These are phyloP conservation scores for Oophaga sylvatica DNA, from an alignment of 2,797 vertebrate species.

Conservation along the genomic window DNA sequence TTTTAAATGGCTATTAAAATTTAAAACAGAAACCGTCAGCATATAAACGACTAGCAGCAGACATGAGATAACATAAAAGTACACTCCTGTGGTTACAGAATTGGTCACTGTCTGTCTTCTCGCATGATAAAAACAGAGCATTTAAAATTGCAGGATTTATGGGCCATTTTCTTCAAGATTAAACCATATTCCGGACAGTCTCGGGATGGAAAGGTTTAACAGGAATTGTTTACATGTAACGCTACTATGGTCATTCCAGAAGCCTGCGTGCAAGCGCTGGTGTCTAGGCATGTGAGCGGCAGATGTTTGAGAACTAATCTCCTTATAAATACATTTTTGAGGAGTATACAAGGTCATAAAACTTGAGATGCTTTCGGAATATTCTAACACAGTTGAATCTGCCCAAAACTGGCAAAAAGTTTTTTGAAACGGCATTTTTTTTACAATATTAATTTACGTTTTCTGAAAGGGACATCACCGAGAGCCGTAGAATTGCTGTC, in stretches of 20 bases:
- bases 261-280: neutral
- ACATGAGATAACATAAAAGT: conserved; percentile 44
- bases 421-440: too few relatives aligned
- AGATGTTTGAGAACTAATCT: conserved; percentile 13
- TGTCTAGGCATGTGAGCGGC: conserved; percentile 12
- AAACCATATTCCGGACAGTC: neutral
- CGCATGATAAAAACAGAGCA: conserved; percentile 25
- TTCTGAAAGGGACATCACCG: too few relatives aligned
- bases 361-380: neutral
- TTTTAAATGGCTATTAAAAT: conserved; percentile 52
- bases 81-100: conserved; percentile 19
- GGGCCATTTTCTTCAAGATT: conserved; percentile 37
- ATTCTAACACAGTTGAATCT: neutral
- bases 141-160: conserved; percentile 27
- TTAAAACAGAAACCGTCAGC: conserved; percentile 37
- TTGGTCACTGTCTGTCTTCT: conserved; percentile 32
- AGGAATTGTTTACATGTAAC: conserved; percentile 12
- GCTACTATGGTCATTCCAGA: neutral
- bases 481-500: too few relatives aligned
- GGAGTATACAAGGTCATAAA: neutral
- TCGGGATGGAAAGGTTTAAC: conserved; percentile 14
- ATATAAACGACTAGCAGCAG: conserved; percentile 50
- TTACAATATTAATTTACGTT: too few relatives aligned
- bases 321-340: conserved; percentile 18
- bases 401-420: neutral